Base-by-base conservation (phyloP, 2,797 vertebrate genomes). In the Eulemur mongoz region DNA sequence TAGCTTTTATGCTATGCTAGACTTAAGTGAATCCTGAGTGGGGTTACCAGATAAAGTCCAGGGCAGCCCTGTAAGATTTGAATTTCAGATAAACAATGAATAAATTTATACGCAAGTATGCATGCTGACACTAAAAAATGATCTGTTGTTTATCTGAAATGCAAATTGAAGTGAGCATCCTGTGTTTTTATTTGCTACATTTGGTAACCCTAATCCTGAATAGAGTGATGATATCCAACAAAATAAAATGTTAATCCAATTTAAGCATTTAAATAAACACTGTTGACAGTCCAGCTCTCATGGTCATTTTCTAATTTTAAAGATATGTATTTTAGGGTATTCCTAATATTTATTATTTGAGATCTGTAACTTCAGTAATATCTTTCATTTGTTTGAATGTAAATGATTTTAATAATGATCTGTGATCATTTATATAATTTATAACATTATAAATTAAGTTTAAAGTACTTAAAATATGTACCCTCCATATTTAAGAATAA, bases 141-240 rank as follows among this genome's bases (percentile, higher is more conserved):
- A 45, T 35, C 50, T 15, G 17, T 45, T 75, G 4, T 72, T 89
- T 78, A 83, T 80, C 83, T 88, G 65, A 95, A 72, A 87, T 84
- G 67, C 70, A 92, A 88, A 90, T 95, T 76, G 87, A 92, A 80
- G 50, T 43, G 8, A 59, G 67, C 7, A 67, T 35, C 30, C 48
- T 88, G 1, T 65, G 43, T 73, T 89, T 84, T 78, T 83, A 89
- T 61, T 94, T 97, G 89, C 54, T 76, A 20, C 59, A 79, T 72
- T n/a, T 82, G 54, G 57, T 82, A 35, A 32, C 48, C 17, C 38
- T 30, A 63, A 69, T 72, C 52, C 63, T 57, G 59, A 79, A 32
- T 35, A 73, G 73, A 52, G 61, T 50, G 72, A 63, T 52, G 52
- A 89, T 78, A 38, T 91, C 45, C 65, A 89, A 83, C 5, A 65